Base-by-base conservation (phyloP, 2,888 invertebrate genomes). In the Trissolcus brochymenae region DNA sequence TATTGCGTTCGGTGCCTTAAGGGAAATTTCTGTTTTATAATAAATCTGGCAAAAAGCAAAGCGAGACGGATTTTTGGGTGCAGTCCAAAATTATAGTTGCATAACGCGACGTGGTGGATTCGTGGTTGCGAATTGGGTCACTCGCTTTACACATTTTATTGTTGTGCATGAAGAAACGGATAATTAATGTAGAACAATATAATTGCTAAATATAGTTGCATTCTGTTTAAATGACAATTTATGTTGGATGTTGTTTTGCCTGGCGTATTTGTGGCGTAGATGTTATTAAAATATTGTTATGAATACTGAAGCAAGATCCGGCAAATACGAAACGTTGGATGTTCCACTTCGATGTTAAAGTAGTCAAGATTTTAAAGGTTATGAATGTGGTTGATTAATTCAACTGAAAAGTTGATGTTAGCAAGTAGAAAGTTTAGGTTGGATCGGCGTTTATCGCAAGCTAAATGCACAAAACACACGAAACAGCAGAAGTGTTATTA, bases 121-220 rank as follows among this genome's bases (percentile, higher is more conserved):
- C 35, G 35, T 35, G 59, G 49, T 54, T 54, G 50, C 46, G 41
- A 74, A 67, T 61, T 74, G 73, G 73, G 66, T 74, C 61, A 66
- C 66, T 74, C 41, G 73, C 41, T 29, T 61, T 43, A 13, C 49
- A 29, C 46, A 61, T 62, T 67, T 67, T 74, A 66, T 74, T 74
- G 53, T 61, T 56, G 66, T 29, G 25, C 66, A 50, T 51, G 61
- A 59, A 55, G 66, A 61, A 74, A 74, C 51, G 60, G 46, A 67
- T 74, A 74, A 74, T 74, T 67, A 74, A 74, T 61, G 73, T 73
- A 66, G 49, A 29, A 61, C 55, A 55, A 66, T 73, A 51, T 66
- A 73, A 73, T 73, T 73, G 73, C 61, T 56, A 61, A 56, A 50
- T 67, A 67, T 67, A 67, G 50, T 67, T 61, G 59, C 19, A 13